Evolutionary conservation across 2,888 invertebrate genomes (phyloP).

Genomic region (Acanthosoma haemorrhoidale): DNA sequence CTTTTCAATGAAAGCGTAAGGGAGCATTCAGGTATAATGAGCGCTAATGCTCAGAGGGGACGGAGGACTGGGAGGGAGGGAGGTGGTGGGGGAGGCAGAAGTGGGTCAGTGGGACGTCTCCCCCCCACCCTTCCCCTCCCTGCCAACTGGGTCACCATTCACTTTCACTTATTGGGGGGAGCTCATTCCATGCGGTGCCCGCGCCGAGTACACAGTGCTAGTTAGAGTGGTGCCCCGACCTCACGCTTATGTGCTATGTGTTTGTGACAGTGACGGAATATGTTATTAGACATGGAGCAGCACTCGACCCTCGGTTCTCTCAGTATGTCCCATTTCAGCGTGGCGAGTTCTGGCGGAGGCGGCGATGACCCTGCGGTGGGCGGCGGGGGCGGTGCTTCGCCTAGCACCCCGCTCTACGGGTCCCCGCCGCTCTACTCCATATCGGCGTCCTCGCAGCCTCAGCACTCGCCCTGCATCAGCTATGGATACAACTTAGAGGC

Average conservation of each 20-base stretch:
- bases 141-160: slow-evolving; percentile 66
- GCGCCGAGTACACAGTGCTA: slow-evolving; percentile 34
- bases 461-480: slow-evolving; percentile 31
- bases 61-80: slow-evolving; percentile 10
- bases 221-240: slow-evolving; percentile 1
- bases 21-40: slow-evolving; percentile 9
- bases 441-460: slow-evolving; percentile 43
- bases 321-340: slow-evolving; percentile 79
- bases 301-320: slow-evolving; percentile 69
- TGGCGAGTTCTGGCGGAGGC: slow-evolving; percentile 67
- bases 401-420: slow-evolving; percentile 34
- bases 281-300: slow-evolving; percentile 83
- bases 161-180: slow-evolving; percentile 68
- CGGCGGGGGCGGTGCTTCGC: slow-evolving; percentile 41
- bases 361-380: slow-evolving; percentile 48
- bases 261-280: slow-evolving; percentile 46
- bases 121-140: slow-evolving; percentile 43
- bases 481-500: slow-evolving; percentile 38
- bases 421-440: slow-evolving; percentile 46
- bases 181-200: slow-evolving; percentile 37
- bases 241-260: slow-evolving; percentile 25
- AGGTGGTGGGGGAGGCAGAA: slow-evolving; percentile 37
- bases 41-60: not conserved
- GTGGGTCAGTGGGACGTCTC: slow-evolving; percentile 39
- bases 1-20: slow-evolving; percentile 12